phyloP scores from a whole-genome alignment of 1,140 invertebrate genomes.

The Mizuhopecten yessoensis region DNA sequence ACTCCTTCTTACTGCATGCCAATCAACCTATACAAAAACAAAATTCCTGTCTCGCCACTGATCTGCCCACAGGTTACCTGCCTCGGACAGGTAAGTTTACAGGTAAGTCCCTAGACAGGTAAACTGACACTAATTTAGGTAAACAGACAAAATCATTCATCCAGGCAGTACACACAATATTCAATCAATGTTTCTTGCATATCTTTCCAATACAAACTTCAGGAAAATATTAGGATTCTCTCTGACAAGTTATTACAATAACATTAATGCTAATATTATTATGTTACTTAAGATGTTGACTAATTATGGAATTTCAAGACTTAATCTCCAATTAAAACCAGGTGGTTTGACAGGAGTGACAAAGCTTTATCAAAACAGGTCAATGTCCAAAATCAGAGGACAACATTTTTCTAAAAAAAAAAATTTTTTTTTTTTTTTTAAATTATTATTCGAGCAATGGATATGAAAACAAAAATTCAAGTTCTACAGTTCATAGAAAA shows the following conservation, averaged over 20 bases:
- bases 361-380: not conserved
- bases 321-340: not conserved
- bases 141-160: not conserved
- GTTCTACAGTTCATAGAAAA: not conserved
- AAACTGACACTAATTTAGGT: not conserved
- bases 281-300: not conserved
- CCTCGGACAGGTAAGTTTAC: not conserved
- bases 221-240: not conserved
- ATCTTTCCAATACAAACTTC: not conserved
- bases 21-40: conserved; percentile 8
- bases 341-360: not conserved
- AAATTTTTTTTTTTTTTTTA: too few species aligned
- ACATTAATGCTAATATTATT: not conserved
- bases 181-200: not conserved
- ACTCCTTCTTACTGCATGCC: not conserved
- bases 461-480: too few species aligned
- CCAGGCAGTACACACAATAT: not conserved
- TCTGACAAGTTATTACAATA: not conserved
- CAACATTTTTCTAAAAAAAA: too few species aligned
- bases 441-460: too few species aligned
- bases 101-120: not conserved
- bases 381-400: too few species aligned
- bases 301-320: not conserved
- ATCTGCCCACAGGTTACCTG: not conserved
- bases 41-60: conserved; percentile 32